phyloP scores from a whole-genome alignment of 2,888 invertebrate genomes.

The Lypha dubia region DNA sequence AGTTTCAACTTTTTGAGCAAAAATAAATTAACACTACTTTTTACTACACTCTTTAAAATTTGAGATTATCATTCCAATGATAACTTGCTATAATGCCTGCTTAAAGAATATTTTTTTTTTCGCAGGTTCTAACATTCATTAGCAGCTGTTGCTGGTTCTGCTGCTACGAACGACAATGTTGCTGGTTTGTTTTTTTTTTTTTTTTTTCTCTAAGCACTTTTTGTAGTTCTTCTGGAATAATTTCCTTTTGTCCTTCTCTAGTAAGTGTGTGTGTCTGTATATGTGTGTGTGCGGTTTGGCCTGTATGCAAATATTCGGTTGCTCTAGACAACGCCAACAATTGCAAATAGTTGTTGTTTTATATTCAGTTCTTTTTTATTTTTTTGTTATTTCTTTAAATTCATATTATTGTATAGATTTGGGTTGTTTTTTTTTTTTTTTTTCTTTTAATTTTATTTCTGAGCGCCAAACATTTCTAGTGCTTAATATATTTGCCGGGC shows the following conservation, averaged over 20 bases:
- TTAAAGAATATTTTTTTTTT: constrained; percentile 20
- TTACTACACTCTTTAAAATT: too few species aligned
- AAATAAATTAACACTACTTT: too few species aligned
- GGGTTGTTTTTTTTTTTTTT: constrained; percentile 22
- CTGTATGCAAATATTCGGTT: constrained; percentile 55
- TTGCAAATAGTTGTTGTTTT: constrained; percentile 4
- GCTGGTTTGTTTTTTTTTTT: constrained; percentile 5
- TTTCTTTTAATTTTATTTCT: constrained; percentile 22
- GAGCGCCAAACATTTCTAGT: constrained; percentile 16
- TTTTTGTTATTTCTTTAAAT: constrained; percentile 45
- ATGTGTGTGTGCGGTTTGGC: constrained; percentile 43
- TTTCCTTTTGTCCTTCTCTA: constrained; percentile 10
- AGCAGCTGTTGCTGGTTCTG: constrained; percentile 66
- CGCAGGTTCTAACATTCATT: constrained; percentile 20
- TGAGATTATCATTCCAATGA: not conserved
- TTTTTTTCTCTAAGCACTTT: constrained; percentile 10
- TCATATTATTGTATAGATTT: constrained; percentile 47
- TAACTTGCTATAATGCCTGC: not conserved
- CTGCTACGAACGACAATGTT: not conserved
- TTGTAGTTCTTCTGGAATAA: constrained; percentile 24
- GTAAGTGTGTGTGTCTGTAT: constrained; percentile 31
- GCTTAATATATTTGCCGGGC: constrained; percentile 58
- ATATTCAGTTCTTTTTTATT: constrained; percentile 10
- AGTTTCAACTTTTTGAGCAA: too few species aligned
- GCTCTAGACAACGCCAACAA: constrained; percentile 59